Percentiles rank a stretch among this genome's conserved stretches.
Conservation (phyloP, 1,140 invertebrate species). For the Whitmania pigra region DNA sequence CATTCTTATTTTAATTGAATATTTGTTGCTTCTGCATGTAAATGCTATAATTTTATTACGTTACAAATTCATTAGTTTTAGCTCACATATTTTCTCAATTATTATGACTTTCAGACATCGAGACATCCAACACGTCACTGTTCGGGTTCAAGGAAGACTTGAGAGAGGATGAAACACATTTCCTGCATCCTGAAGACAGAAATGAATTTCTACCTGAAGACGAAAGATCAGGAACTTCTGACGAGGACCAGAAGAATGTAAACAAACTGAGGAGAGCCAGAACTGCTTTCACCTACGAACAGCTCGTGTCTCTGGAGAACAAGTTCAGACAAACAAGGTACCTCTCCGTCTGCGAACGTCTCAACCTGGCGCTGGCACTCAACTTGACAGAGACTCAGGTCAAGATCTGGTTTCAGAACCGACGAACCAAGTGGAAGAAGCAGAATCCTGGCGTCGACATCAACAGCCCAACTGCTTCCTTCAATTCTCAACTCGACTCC, state of each 20-base stretch:
- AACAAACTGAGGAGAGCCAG: constrained; percentile 72
- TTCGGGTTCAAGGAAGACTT: no score
- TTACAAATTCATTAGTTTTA: no score
- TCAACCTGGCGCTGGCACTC: constrained; percentile 84
- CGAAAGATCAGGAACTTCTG: constrained; percentile 24
- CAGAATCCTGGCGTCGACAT: constrained; percentile 97
- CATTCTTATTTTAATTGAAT: no score
- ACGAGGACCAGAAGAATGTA: constrained; percentile 42
- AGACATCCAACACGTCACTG: no score
- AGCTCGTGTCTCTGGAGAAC: constrained; percentile 91
- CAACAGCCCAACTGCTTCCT: constrained; percentile 18
- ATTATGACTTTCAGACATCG: no score
- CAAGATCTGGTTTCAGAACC: constrained; percentile 58
- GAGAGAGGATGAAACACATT: no score
- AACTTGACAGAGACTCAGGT: constrained; percentile 96
- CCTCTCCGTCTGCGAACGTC: constrained; percentile 87
- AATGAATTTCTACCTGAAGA: not conserved
- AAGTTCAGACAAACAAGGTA: constrained; percentile 98
- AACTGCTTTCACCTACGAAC: constrained; percentile 90
- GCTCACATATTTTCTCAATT: no score
- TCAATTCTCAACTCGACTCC: no score
- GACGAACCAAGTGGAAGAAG: constrained; percentile 98
- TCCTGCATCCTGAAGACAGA: no score
- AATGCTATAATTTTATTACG: no score
- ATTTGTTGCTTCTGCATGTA: no score